Evolutionary conservation across 2,797 vertebrate genomes (phyloP).

Genomic region (Argya squamiceps): DNA sequence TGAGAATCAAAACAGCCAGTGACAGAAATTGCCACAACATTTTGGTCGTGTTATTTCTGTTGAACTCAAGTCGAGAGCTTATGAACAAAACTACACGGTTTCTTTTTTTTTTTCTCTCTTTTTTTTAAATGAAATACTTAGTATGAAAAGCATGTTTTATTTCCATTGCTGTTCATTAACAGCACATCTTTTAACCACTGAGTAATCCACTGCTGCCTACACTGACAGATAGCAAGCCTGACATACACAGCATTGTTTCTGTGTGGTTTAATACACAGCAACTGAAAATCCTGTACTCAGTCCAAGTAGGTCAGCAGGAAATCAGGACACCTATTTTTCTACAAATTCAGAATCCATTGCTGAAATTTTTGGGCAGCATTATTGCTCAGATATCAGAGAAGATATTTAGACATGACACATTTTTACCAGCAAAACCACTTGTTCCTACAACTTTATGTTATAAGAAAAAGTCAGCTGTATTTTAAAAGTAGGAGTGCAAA

Average conservation of each 20-base stretch:
- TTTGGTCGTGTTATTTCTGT: constrained; percentile 3
- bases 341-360: background rate
- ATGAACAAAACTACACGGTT: background rate
- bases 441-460: background rate
- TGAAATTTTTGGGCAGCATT: background rate
- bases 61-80: background rate
- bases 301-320: background rate
- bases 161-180: background rate
- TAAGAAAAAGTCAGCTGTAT: background rate
- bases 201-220: background rate
- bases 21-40: background rate
- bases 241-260: background rate
- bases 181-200: background rate
- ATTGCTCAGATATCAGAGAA: background rate
- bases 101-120: background rate
- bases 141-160: background rate
- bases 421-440: background rate
- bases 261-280: background rate
- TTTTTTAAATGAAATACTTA: background rate
- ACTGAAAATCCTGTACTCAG: background rate
- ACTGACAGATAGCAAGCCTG: background rate
- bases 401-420: background rate
- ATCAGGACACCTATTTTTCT: background rate
- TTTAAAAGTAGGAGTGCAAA: background rate
- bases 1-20: background rate